phyloP scores from a whole-genome alignment of 2,797 vertebrate genomes.

The Antennarius maculatus region DNA sequence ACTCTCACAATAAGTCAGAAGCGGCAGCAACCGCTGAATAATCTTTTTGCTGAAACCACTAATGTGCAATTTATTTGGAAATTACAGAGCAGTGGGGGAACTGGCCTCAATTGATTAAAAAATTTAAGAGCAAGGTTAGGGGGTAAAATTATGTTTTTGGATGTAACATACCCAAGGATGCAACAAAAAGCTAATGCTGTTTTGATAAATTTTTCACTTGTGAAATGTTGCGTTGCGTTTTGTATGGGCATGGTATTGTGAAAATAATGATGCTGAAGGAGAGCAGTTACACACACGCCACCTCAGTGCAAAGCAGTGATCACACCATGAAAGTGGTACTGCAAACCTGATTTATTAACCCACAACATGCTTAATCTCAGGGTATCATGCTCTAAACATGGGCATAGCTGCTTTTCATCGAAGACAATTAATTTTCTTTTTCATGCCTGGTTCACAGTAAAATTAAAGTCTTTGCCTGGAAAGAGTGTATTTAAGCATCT shows the following conservation, averaged over 20 bases:
- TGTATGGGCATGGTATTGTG: constrained; percentile 22
- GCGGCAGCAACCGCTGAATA: constrained; percentile 68
- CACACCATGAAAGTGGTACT: too few relatives aligned
- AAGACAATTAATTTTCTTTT: constrained; percentile 39
- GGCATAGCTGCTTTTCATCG: constrained; percentile 7
- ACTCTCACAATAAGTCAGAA: constrained; percentile 48
- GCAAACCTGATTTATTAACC: too few relatives aligned
- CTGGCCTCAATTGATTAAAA: constrained; percentile 72
- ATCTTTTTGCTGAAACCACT: constrained; percentile 66
- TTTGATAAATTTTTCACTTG: constrained; percentile 45
- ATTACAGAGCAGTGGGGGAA: constrained; percentile 70
- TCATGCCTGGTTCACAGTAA: constrained; percentile 17
- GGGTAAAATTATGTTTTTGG: constrained; percentile 5
- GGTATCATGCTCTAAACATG: constrained; percentile 47
- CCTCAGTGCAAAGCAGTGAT: too few relatives aligned
- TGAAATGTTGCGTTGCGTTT: constrained; percentile 23
- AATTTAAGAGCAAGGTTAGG: constrained; percentile 35
- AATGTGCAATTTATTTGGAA: constrained; percentile 81
- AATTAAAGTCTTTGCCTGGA: constrained; percentile 23
- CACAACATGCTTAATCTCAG: constrained; percentile 49
- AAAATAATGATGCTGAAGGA: constrained; percentile 50
- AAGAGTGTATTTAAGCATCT: constrained; percentile 46
- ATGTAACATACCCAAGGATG: constrained; percentile 14
- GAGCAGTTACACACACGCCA: too few relatives aligned
- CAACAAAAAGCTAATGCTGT: constrained; percentile 51